Percentiles rank a stretch among this genome's conserved stretches.
Evolutionary conservation across 2,113 vertebrate species (phyloP).

Genomic region (Bubalus kerabau): DNA sequence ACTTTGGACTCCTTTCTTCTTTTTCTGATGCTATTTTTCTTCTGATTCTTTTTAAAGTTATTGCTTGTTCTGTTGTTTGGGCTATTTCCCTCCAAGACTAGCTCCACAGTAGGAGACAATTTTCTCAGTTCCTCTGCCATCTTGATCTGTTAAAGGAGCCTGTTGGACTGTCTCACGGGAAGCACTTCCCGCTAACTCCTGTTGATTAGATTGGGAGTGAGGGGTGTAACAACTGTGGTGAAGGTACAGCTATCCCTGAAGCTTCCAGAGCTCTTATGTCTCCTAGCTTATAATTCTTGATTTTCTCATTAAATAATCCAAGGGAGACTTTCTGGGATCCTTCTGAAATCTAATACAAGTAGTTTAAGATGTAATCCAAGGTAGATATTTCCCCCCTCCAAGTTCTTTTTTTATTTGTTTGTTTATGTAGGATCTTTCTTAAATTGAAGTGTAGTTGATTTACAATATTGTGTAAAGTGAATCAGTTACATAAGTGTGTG

Average conservation of each 20-base stretch:
- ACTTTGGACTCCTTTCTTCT: not conserved
- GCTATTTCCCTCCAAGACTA: not conserved
- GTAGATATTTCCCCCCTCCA: not conserved
- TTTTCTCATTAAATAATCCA: not conserved
- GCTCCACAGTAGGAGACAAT: not conserved
- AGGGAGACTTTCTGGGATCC: not conserved
- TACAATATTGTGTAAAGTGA: not conserved
- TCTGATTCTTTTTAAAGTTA: not conserved
- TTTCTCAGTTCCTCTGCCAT: not conserved
- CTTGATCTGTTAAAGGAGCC: not conserved
- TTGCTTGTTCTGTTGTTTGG: not conserved
- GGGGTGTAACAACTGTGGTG: not conserved
- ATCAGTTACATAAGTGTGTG: not conserved
- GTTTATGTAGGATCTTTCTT: not conserved
- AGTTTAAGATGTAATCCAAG: not conserved
- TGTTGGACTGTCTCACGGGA: not conserved
- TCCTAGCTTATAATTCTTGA: not conserved
- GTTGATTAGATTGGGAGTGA: not conserved
- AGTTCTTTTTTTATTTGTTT: not conserved
- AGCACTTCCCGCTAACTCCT: not conserved
- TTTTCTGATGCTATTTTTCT: not conserved
- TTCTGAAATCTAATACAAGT: not conserved
- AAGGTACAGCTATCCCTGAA: not conserved
- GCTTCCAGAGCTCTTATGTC: not conserved
- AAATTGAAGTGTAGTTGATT: not conserved